Evolutionary conservation across 1,140 invertebrate species (phyloP).

Genomic region (Calephelis virginiensis): DNA sequence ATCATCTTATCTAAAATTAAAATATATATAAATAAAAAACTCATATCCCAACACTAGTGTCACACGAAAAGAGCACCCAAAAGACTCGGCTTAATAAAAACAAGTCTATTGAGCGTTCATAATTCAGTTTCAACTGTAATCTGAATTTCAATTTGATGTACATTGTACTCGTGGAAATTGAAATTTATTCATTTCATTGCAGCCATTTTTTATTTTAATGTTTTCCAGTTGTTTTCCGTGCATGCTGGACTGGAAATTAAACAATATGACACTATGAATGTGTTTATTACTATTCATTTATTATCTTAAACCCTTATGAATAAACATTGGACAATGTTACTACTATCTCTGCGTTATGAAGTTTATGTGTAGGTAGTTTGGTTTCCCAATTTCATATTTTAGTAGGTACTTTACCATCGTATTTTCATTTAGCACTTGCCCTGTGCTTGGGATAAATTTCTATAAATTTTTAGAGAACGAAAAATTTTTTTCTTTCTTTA

Average conservation of each 20-base stretch:
- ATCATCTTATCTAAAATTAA: too few species aligned
- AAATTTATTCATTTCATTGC: conserved; percentile 11
- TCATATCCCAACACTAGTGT: neutral
- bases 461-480: too few species aligned
- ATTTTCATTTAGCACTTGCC: too few species aligned
- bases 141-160: conserved; percentile 17
- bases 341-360: neutral
- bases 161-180: conserved; percentile 11
- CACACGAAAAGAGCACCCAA: conserved; percentile 12
- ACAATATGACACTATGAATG: conserved; percentile 8
- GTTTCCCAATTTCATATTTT: too few species aligned
- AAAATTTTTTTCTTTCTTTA: too few species aligned
- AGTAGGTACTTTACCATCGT: too few species aligned
- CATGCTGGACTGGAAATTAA: neutral
- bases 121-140: conserved; percentile 13
- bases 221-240: conserved; percentile 1
- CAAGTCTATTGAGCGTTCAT: conserved; percentile 16
- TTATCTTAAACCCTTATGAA: too few species aligned
- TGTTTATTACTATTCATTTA: conserved; percentile 1
- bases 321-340: neutral
- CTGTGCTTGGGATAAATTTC: too few species aligned
- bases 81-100: conserved; percentile 16
- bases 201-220: conserved; percentile 14
- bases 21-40: neutral
- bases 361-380: neutral